Percentiles rank a stretch among this genome's conserved stretches.
Conservation (phyloP, 2,113 vertebrate species). For the Bos taurus region DNA sequence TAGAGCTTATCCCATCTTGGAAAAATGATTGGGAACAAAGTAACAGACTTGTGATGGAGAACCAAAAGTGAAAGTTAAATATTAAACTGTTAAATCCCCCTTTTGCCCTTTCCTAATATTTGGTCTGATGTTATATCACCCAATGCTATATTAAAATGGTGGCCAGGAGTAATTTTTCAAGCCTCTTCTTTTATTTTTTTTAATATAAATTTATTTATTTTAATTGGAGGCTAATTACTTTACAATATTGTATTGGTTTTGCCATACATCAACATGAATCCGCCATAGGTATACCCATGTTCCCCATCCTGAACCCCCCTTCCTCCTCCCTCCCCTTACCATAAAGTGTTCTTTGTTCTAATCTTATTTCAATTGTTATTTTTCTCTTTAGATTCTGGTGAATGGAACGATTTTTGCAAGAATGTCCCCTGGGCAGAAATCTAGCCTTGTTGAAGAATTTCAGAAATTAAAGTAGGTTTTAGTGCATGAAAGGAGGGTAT, state of each 20-base stretch:
- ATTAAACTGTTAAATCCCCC: background rate
- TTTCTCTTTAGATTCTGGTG: conserved; percentile 72
- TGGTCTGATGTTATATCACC: background rate
- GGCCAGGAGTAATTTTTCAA: background rate
- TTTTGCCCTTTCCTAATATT: background rate
- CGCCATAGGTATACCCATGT: too few species aligned
- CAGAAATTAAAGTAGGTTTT: conserved; percentile 79
- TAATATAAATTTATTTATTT: too few species aligned
- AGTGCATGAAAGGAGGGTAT: background rate
- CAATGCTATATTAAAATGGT: background rate
- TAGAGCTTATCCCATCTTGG: background rate
- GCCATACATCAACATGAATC: too few species aligned
- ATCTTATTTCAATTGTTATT: background rate
- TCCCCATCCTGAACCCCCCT: too few species aligned
- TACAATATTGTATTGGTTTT: too few species aligned
- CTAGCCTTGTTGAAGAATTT: conserved; percentile 79
- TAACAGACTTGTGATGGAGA: background rate
- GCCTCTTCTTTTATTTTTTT: background rate
- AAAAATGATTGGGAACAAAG: background rate
- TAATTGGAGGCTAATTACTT: too few species aligned
- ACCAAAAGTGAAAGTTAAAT: background rate
- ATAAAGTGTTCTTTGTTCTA: background rate
- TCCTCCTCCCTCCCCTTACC: too few species aligned
- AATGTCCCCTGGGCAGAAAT: conserved; percentile 81
- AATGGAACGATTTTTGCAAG: conserved; percentile 77